Conservation (phyloP, 2,113 vertebrate species). For the Suricata suricatta region DNA sequence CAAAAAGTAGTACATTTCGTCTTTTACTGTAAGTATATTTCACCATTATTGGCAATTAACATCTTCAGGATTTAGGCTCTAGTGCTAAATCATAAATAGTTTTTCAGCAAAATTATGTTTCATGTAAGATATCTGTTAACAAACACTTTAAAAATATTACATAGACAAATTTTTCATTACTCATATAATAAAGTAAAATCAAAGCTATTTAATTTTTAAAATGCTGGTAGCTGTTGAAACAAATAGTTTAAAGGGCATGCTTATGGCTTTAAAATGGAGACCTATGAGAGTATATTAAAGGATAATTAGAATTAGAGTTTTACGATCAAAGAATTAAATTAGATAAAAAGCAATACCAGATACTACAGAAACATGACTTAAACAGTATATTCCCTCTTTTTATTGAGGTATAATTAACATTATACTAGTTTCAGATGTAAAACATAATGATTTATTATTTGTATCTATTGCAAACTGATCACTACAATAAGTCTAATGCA, state of each 20-base stretch:
- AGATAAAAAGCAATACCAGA: neutral
- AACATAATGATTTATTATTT: neutral
- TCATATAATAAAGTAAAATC: neutral
- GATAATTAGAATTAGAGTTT: neutral
- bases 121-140: conserved; percentile 53
- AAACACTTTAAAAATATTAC: neutral
- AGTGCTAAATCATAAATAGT: conserved; percentile 50
- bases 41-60: conserved; percentile 23
- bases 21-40: conserved; percentile 30
- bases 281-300: neutral
- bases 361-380: neutral
- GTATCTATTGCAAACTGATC: neutral
- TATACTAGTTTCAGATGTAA: neutral
- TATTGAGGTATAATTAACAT: neutral
- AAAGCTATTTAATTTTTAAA: conserved; percentile 40
- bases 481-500: neutral
- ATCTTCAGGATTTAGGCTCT: conserved; percentile 36
- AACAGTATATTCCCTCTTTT: neutral
- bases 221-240: neutral
- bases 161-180: conserved; percentile 1
- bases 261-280: conserved; percentile 22
- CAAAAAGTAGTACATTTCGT: conserved; percentile 57
- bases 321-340: conserved; percentile 2
- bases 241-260: neutral
- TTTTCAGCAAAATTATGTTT: conserved; percentile 43